Evolutionary conservation across 2,888 invertebrate species (phyloP), one percentile per base, ranked within the genome.

Genomic region (Melangyna quadrimaculata): DNA sequence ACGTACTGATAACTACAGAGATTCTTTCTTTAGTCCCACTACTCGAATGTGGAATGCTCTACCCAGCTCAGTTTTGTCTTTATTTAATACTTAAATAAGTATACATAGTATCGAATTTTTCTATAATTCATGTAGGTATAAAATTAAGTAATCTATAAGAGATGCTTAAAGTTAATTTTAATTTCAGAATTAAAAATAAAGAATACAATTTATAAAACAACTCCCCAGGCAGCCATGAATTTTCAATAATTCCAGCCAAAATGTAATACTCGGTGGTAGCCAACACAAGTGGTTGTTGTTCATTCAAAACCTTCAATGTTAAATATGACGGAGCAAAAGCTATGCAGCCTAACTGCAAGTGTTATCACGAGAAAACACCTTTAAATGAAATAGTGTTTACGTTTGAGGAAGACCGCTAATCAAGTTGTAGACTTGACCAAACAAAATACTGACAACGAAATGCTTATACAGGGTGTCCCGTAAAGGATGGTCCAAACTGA

Each of bases 201-300:
- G 19, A 57, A 78, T 6, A 35, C 35, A 32, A 57, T 59, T 40
- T 27, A 9, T 74, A 75, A 84, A 69, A 79, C 32, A 74, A 79
- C 40, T 71, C 22, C 35, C n/a, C 70, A 69, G 57, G n/a, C n/a
- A n/a, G n/a, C n/a, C n/a, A n/a, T n/a, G n/a, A n/a, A n/a, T n/a
- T n/a, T n/a, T n/a, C n/a, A n/a, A n/a, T n/a, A n/a, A n/a, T n/a
- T 70, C 57, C 84, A 84, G 84, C 80, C 84, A 80, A 77, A 70
- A 71, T 57, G n/a, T n/a, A n/a, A n/a, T n/a, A n/a, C n/a, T n/a
- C n/a, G n/a, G n/a, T n/a, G n/a, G n/a, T n/a, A n/a, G n/a, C n/a
- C n/a, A n/a, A 51, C 75, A 78, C 78, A 59, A 24, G 32, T 3
- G 6, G 59, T 59, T 70, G 24, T 51, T 40, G 17, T 19, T 14